phyloP scores from a whole-genome alignment of 2,797 vertebrate genomes.

The Bovichtus diacanthus region DNA sequence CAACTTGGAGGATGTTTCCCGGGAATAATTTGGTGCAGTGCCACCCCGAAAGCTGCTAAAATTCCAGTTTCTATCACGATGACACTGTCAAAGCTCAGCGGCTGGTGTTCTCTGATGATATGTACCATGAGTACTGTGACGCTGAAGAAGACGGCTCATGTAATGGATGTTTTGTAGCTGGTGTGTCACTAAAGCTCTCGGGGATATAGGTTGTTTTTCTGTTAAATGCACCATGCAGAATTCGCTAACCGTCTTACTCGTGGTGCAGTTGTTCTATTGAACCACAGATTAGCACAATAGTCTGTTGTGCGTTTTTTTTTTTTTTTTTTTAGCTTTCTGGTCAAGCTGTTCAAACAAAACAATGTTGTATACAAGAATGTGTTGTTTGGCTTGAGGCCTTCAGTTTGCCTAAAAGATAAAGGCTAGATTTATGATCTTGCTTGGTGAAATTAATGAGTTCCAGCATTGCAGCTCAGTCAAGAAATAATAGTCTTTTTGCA shows the following conservation, averaged over 20 bases:
- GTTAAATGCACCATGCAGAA: not conserved
- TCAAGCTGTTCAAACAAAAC: slow-evolving; percentile 22
- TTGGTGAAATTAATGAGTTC: slow-evolving; percentile 61
- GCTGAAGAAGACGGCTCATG: not conserved
- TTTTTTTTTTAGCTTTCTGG: not conserved
- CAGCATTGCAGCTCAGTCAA: slow-evolving; percentile 29
- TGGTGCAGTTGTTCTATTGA: slow-evolving; percentile 5
- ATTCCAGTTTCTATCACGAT: slow-evolving; percentile 28
- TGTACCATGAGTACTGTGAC: not conserved
- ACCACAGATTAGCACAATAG: not conserved
- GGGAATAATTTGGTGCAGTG: slow-evolving; percentile 30
- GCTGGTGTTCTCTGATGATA: slow-evolving; percentile 24
- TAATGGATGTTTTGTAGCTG: slow-evolving; percentile 15
- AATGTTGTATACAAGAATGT: slow-evolving; percentile 19
- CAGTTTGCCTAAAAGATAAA: slow-evolving; percentile 37
- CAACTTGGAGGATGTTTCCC: slow-evolving; percentile 22
- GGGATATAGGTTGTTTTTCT: not conserved
- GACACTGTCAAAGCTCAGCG: slow-evolving; percentile 23
- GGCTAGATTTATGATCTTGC: slow-evolving; percentile 42
- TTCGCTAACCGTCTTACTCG: not conserved
- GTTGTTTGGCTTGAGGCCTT: slow-evolving; percentile 28
- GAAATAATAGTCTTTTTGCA: slow-evolving; percentile 29
- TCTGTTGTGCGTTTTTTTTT: not conserved
- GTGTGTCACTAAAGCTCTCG: slow-evolving; percentile 19
- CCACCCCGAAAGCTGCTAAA: slow-evolving; percentile 34